A percentile compares a stretch with the other conserved stretches of the same genome.
These are phyloP conservation scores for Illadopsis cleaveri DNA, from an alignment of 2,113 vertebrate species.

Conservation along the genomic window DNA sequence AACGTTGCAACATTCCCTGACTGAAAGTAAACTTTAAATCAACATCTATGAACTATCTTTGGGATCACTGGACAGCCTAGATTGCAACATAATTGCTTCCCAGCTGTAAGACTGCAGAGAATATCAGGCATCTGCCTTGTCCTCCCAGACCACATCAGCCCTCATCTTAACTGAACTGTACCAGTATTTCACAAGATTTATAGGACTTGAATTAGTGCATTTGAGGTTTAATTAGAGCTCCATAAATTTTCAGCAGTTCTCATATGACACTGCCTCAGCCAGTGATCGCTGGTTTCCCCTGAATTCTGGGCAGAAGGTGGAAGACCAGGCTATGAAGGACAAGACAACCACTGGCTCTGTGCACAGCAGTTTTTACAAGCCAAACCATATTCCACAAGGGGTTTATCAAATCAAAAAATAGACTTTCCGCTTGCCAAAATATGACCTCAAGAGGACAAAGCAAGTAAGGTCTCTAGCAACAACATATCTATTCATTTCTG, in stretches of 20 bases:
- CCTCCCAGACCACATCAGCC: not conserved
- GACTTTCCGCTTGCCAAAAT: conserved; percentile 5
- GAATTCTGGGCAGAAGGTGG: conserved; percentile 1
- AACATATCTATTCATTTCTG: conserved; percentile 39
- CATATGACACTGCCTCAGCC: not conserved
- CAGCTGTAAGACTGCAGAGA: not conserved
- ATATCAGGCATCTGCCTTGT: not conserved
- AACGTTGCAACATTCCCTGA: not conserved
- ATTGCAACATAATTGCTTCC: not conserved
- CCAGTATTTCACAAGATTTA: not conserved
- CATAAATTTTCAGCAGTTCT: conserved; percentile 10
- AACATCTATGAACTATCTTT: not conserved
- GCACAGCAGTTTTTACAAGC: not conserved
- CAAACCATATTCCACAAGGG: conserved; percentile 42
- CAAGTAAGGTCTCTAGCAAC: conserved; percentile 26
- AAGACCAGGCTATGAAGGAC: not conserved
- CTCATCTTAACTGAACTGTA: not conserved
- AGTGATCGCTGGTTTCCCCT: not conserved
- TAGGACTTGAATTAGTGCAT: not conserved
- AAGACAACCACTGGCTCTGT: conserved; percentile 14
- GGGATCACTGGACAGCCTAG: not conserved
- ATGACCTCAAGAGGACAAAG: conserved; percentile 33
- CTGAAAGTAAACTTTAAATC: not conserved
- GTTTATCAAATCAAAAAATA: conserved; percentile 45
- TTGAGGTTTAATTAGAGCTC: conserved; percentile 24